Percentiles rank a stretch among this genome's conserved stretches.
phyloP scores from a whole-genome alignment of 2,113 vertebrate genomes.

The Chroicocephalus ridibundus region DNA sequence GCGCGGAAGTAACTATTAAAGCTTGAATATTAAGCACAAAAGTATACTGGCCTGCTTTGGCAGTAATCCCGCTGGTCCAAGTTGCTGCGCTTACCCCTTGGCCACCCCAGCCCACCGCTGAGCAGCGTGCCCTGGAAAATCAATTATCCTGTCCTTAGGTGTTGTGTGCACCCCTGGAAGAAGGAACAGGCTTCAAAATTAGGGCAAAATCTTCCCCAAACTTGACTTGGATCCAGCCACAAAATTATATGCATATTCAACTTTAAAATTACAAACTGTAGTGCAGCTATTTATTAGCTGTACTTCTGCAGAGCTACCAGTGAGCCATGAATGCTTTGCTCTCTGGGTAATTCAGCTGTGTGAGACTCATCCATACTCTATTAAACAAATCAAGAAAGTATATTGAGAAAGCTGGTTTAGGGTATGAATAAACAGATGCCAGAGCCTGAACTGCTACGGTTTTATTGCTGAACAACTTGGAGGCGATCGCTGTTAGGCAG shows the following conservation, averaged over 20 bases:
- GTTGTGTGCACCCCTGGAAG: background rate
- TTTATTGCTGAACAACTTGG: background rate
- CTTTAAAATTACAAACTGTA: background rate
- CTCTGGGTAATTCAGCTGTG: background rate
- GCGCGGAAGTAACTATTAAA: background rate
- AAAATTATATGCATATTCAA: background rate
- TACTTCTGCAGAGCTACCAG: background rate
- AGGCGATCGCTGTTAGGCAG: background rate
- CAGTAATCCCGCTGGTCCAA: background rate
- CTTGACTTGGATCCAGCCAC: background rate
- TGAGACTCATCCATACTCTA: background rate
- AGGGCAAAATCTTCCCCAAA: background rate
- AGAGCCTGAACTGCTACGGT: background rate
- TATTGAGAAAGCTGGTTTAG: background rate
- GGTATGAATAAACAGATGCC: background rate
- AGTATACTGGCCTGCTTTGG: background rate
- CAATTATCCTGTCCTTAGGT: background rate
- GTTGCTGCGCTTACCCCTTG: background rate
- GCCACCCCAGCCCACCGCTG: background rate
- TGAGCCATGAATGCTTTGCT: background rate
- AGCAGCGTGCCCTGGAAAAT: background rate
- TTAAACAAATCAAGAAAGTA: background rate
- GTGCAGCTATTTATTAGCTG: background rate
- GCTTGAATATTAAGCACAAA: background rate
- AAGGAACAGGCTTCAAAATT: background rate